Evolutionary conservation across 2,888 invertebrate species (phyloP).

Genomic region (Thalpophila matura): DNA sequence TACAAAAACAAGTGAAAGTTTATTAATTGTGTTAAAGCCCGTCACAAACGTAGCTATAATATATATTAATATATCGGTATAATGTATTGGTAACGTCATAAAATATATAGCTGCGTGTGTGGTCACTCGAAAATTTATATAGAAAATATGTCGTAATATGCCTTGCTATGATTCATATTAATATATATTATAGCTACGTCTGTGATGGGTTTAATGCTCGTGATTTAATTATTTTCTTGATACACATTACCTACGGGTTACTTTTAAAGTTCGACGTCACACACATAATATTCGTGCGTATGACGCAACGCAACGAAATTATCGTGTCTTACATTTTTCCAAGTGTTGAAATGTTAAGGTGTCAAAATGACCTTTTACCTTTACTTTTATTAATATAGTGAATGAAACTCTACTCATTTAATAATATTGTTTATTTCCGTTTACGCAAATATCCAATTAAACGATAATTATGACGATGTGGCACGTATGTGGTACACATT

Average conservation of each 20-base stretch:
- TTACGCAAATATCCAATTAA: conserved; percentile 67
- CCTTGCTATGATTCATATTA: too few relatives aligned
- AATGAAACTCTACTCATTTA: conserved; percentile 65
- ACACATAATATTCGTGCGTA: conserved; percentile 45
- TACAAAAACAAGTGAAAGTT: conserved; percentile 51
- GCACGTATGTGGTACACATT: conserved; percentile 21
- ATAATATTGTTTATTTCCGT: conserved; percentile 66
- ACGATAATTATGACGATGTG: conserved; percentile 29
- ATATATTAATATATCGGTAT: too few relatives aligned
- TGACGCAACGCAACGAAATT: conserved; percentile 61
- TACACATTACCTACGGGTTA: conserved; percentile 19
- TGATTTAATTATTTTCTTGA: conserved; percentile 25
- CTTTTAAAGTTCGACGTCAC: conserved; percentile 58
- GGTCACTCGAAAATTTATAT: too few relatives aligned
- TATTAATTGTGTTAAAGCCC: too few relatives aligned
- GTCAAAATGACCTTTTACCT: conserved; percentile 63
- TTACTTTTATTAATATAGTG: conserved; percentile 50
- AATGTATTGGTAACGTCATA: too few relatives aligned
- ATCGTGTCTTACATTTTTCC: conserved; percentile 49
- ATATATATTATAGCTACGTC: too few relatives aligned
- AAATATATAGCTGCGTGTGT: too few relatives aligned
- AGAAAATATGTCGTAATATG: too few relatives aligned
- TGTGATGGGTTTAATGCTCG: conserved; percentile 23
- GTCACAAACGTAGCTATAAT: too few relatives aligned
- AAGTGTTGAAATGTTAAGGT: conserved; percentile 62